These are phyloP conservation scores for Ardeotis arabs DNA, from an alignment of 2,113 vertebrate species.

Conservation along the genomic window DNA sequence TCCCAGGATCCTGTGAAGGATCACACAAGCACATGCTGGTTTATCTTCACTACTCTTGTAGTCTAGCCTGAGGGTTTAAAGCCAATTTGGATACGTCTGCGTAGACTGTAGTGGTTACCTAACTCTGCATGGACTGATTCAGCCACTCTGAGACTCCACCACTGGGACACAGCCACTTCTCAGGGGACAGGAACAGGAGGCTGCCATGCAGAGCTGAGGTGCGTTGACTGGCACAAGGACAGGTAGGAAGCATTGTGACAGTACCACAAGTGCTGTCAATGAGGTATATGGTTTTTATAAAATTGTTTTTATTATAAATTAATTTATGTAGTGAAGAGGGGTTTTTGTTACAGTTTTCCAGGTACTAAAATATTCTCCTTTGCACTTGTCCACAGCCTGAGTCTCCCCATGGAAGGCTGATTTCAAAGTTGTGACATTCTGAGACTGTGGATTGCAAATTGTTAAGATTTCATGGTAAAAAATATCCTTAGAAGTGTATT, in stretches of 20 bases:
- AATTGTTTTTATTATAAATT: background rate
- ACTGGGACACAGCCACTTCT: background rate
- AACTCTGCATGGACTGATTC: background rate
- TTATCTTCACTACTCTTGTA: background rate
- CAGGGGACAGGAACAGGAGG: background rate
- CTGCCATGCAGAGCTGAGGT: accelerated
- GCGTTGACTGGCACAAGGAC: background rate
- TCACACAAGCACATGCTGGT: background rate
- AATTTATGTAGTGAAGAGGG: accelerated
- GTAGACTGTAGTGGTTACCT: background rate
- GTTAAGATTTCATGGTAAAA: background rate
- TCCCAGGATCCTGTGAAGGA: background rate
- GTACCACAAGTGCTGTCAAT: background rate
- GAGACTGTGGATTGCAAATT: background rate
- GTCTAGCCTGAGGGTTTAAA: background rate
- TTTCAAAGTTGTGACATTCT: background rate
- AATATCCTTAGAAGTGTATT: background rate
- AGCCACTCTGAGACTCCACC: accelerated
- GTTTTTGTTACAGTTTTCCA: background rate
- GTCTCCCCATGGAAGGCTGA: background rate
- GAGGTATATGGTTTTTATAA: background rate
- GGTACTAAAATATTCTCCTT: background rate
- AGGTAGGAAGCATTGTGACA: background rate
- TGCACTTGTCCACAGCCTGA: background rate
- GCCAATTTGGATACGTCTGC: background rate